Evolutionary conservation across 2,797 vertebrate genomes (phyloP).

Genomic region (Pelochelys cantorii): DNA sequence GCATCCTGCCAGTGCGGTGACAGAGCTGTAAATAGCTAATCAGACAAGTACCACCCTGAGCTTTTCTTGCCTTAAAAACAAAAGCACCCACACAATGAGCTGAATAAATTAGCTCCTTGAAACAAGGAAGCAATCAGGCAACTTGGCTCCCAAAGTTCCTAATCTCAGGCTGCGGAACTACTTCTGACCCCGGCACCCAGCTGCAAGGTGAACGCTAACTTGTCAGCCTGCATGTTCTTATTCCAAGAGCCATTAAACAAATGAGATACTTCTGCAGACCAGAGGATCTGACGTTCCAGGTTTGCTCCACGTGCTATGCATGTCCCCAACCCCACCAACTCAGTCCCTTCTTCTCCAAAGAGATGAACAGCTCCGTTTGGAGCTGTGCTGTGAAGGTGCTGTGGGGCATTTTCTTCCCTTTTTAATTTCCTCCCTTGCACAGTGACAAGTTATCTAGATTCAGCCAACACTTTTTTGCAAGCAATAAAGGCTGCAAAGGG

Average conservation of each 20-base stretch:
- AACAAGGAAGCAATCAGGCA: conserved; percentile 66
- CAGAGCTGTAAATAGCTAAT: conserved; percentile 64
- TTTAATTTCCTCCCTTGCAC: conserved; percentile 62
- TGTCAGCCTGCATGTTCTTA: not conserved
- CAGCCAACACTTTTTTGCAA: conserved; percentile 43
- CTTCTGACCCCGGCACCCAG: conserved; percentile 30
- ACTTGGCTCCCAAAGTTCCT: conserved; percentile 47
- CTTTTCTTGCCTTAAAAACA: conserved; percentile 63
- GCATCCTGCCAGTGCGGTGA: conserved; percentile 21
- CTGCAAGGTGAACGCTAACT: not conserved
- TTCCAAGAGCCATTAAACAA: not conserved
- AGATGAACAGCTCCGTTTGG: not conserved
- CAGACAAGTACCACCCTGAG: conserved; percentile 60
- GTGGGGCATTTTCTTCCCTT: not conserved
- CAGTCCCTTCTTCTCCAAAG: not conserved
- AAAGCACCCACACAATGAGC: conserved; percentile 30
- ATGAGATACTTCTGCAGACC: not conserved
- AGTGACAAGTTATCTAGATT: conserved; percentile 20
- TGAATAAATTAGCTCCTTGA: conserved; percentile 64
- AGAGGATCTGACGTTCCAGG: not conserved
- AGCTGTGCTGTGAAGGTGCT: not conserved
- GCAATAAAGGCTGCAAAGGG: conserved; percentile 61
- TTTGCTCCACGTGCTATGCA: not conserved
- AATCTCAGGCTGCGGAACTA: conserved; percentile 22
- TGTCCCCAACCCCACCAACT: not conserved